A percentile compares a stretch with the other conserved stretches of the same genome.
phyloP scores from a whole-genome alignment of 2,888 invertebrate genomes.

The Neoaliturus tenellus region DNA sequence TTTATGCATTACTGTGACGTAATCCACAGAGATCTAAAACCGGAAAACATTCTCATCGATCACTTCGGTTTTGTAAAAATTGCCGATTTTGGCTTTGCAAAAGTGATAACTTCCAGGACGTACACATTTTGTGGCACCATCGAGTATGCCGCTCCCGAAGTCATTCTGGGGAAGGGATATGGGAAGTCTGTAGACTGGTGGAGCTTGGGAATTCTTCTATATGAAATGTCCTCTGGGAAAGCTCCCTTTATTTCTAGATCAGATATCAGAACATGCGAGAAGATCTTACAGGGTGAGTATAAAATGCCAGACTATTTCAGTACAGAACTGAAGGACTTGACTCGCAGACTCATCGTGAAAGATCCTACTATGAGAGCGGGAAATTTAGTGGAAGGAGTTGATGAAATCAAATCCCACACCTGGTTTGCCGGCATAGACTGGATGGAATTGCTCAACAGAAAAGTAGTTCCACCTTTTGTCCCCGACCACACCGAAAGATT shows the following conservation, averaged over 20 bases:
- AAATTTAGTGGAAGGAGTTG: conserved; percentile 88
- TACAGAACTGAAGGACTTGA: conserved; percentile 87
- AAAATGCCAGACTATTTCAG: conserved; percentile 91
- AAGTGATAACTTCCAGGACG: conserved; percentile 75
- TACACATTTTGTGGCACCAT: conserved; percentile 78
- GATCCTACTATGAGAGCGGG: conserved; percentile 90
- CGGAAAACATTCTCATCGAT: conserved; percentile 93
- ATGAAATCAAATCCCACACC: conserved; percentile 91
- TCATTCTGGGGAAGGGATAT: conserved; percentile 88
- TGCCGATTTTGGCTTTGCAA: conserved; percentile 97
- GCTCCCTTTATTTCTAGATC: conserved; percentile 97
- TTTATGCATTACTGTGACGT: conserved; percentile 93
- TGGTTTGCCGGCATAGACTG: conserved; percentile 93
- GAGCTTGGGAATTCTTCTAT: conserved; percentile 93
- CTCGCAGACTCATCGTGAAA: conserved; percentile 88
- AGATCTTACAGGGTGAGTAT: conserved; percentile 94
- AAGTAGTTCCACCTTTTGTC: conserved; percentile 78
- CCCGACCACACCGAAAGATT: conserved; percentile 71
- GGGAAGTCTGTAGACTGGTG: conserved; percentile 98
- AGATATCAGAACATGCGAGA: conserved; percentile 96
- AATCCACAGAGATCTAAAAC: conserved; percentile 94
- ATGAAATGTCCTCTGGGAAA: conserved; percentile 94
- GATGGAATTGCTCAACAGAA: conserved; percentile 87
- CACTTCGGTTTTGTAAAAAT: conserved; percentile 83
- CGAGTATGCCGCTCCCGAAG: conserved; percentile 77